phyloP scores from a whole-genome alignment of 1,140 invertebrate genomes.

The Bombus sibiricus region DNA sequence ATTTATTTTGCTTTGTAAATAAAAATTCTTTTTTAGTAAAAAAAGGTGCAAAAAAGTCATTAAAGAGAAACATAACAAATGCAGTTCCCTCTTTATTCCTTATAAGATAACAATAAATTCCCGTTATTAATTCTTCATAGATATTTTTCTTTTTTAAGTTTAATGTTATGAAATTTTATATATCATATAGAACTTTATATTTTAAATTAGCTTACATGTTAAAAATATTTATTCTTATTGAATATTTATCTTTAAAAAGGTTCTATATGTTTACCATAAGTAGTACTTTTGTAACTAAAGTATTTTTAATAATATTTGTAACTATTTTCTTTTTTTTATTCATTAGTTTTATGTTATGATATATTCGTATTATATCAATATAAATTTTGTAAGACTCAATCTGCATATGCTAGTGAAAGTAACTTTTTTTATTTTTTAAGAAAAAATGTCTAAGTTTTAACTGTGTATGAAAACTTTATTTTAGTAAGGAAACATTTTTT shows the following conservation, averaged over 20 bases:
- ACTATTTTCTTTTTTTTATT: neutral
- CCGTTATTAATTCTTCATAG: neutral
- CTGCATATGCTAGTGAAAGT: neutral
- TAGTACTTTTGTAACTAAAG: neutral
- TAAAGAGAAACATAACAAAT: conserved; percentile 18
- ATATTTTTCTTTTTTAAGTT: neutral
- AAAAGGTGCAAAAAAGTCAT: conserved; percentile 20
- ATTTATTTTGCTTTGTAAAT: conserved; percentile 59
- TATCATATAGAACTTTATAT: neutral
- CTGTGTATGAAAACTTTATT: neutral
- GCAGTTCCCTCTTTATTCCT: conserved; percentile 23
- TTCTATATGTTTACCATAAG: neutral
- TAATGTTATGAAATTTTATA: neutral
- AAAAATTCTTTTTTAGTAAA: conserved; percentile 57
- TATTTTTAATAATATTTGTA: neutral
- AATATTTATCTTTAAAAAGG: neutral
- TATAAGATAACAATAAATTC: conserved; percentile 6
- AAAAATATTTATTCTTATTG: neutral
- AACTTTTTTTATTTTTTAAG: conserved; percentile 1
- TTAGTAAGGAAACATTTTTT: neutral
- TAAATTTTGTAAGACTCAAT: neutral
- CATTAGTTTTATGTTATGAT: neutral
- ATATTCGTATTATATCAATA: neutral
- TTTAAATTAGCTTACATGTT: neutral
- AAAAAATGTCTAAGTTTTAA: neutral